A percentile compares a stretch with the other conserved stretches of the same genome.
These are phyloP conservation scores for Lepidurus couesii DNA, from an alignment of 1,140 invertebrate species.

Conservation along the genomic window DNA sequence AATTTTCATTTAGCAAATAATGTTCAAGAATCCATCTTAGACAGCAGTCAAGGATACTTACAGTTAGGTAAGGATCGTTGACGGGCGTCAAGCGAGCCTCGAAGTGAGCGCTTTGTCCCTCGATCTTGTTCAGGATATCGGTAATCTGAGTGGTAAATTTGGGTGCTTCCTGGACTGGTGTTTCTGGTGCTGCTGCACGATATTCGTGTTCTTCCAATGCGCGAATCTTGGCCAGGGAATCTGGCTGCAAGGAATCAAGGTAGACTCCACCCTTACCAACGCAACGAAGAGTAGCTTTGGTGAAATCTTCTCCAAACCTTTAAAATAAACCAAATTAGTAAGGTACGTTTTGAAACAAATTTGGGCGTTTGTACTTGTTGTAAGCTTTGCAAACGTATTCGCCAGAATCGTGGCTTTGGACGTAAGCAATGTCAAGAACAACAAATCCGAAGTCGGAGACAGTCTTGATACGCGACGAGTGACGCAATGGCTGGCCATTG, in stretches of 20 bases:
- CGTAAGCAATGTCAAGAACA: slow-evolving; percentile 87
- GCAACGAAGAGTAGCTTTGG: slow-evolving; percentile 72
- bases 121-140: slow-evolving; percentile 72
- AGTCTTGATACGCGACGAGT: slow-evolving; percentile 86
- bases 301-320: slow-evolving; percentile 76
- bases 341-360: slow-evolving; percentile 37
- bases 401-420: slow-evolving; percentile 87
- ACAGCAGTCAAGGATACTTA: slow-evolving; percentile 38
- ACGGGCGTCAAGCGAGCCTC: slow-evolving; percentile 81
- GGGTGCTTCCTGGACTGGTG: slow-evolving; percentile 67
- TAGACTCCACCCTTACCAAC: slow-evolving; percentile 83
- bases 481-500: slow-evolving; percentile 76
- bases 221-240: slow-evolving; percentile 81
- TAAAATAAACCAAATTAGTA: slow-evolving; percentile 36
- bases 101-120: slow-evolving; percentile 91
- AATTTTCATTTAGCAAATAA: slow-evolving; percentile 45
- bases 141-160: slow-evolving; percentile 82
- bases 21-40: slow-evolving; percentile 37
- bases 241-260: slow-evolving; percentile 87
- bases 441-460: slow-evolving; percentile 95
- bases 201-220: slow-evolving; percentile 68
- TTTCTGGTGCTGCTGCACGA: slow-evolving; percentile 55
- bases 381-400: slow-evolving; percentile 84
- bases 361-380: slow-evolving; percentile 57
- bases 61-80: slow-evolving; percentile 78